These are phyloP conservation scores for Frankliniella intonsa DNA, from an alignment of 2,888 invertebrate species.

Conservation along the genomic window DNA sequence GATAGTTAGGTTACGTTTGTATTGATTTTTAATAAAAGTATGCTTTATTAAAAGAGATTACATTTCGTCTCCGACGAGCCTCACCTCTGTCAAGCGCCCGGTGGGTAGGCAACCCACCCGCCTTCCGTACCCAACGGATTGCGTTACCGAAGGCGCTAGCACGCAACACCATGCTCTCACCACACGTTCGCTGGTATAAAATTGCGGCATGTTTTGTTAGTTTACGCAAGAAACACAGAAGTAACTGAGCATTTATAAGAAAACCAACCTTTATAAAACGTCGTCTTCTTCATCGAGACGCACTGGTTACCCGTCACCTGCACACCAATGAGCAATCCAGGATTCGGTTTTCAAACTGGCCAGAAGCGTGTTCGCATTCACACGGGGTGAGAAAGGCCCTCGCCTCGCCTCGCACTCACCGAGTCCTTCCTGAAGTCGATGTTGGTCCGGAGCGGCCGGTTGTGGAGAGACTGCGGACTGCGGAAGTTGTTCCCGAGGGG, in stretches of 20 bases:
- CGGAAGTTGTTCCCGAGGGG: constrained; percentile 93
- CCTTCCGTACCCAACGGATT: too few relatives aligned
- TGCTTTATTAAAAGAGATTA: not conserved
- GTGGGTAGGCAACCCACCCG: not conserved
- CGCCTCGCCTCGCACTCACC: not conserved
- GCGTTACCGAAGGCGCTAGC: too few relatives aligned
- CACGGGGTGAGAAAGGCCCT: too few relatives aligned
- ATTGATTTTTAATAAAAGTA: constrained; percentile 2
- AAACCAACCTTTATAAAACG: not conserved
- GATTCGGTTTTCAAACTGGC: not conserved
- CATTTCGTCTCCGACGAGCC: too few relatives aligned
- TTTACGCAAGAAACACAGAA: not conserved
- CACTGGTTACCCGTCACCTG: not conserved
- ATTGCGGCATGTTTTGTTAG: not conserved
- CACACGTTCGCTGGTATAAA: not conserved
- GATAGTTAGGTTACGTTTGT: constrained; percentile 13
- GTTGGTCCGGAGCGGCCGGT: constrained; percentile 91
- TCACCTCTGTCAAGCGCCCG: not conserved
- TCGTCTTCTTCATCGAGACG: not conserved
- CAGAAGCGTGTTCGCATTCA: too few relatives aligned
- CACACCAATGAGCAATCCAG: not conserved
- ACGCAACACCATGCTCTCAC: not conserved
- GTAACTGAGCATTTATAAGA: not conserved
- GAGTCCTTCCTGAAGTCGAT: constrained; percentile 58
- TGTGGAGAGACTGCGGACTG: constrained; percentile 87